Evolutionary conservation across 1,140 invertebrate species (phyloP).

Genomic region (Palaemon carinicauda): DNA sequence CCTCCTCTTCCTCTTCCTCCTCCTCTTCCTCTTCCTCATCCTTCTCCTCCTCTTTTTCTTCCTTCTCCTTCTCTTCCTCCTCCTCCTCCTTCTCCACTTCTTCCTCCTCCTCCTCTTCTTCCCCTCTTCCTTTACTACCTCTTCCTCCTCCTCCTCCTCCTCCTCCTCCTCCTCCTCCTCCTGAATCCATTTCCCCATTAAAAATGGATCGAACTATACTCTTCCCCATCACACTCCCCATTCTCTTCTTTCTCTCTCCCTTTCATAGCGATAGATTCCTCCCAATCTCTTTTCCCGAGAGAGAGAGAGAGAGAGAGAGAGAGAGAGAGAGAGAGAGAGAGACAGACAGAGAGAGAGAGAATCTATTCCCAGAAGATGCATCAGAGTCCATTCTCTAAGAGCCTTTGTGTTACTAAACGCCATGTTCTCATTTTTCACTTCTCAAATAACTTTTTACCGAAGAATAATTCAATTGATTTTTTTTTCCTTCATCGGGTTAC

Average conservation of each 20-base stretch:
- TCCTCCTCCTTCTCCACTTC: neutral
- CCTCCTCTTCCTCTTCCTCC: neutral
- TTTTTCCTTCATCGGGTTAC: no score
- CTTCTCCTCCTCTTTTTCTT: neutral
- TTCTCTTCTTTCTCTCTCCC: neutral
- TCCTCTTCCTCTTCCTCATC: neutral
- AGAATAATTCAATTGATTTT: no score
- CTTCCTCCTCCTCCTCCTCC: neutral
- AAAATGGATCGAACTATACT: neutral
- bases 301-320: no score
- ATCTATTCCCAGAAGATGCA: no score
- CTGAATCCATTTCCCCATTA: neutral
- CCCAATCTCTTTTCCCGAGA: neutral
- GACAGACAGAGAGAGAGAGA: no score
- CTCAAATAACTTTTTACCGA: no score
- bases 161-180: neutral
- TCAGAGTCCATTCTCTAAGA: no score
- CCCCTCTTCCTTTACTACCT: neutral
- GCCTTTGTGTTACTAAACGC: no score
- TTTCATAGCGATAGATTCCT: neutral
- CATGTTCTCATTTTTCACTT: no score
- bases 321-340: no score
- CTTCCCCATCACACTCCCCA: neutral
- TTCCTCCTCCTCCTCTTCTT: neutral
- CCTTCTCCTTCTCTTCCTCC: no score